Evolutionary conservation across 2,113 vertebrate genomes (phyloP), one percentile per base, ranked within the genome.

Genomic region (Delphinus delphis): DNA sequence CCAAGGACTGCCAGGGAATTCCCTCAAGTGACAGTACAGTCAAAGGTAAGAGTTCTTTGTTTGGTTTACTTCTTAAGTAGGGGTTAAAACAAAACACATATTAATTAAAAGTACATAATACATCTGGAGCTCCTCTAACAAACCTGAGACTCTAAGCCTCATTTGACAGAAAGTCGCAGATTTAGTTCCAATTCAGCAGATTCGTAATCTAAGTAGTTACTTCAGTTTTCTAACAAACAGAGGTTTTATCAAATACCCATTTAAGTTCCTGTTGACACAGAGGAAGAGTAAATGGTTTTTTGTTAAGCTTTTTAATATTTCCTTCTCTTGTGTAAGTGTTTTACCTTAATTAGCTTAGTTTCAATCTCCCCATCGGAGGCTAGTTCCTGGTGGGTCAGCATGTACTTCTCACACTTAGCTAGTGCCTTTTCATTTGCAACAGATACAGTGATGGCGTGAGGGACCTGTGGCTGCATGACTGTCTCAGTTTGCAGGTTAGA

Each of bases 371-470:
- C 99, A 88, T 99, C 99, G 0, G 99, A 99, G 62, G 99, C 99
- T 53, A 99, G 97, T 98, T 99, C 99, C 98, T 99, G 99, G 98
- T 99, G 99, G 0, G 99, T 99, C 96, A 99, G 98, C 98, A 99
- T 99, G n/a, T 99, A 99, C 98, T 99, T 99, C 98, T 99, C 99
- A 90, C 99, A 99, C 97, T 99, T 99, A 28, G 99, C 99, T 97
- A 99, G 98, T 1, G 99, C 99, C 97, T 99, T 99, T 98, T 99
- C 99, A 0, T 97, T 99, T 25, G 99, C 99, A 8, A 99, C 95
- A 0, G 98, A 98, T 47, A 99, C 99, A 2, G 99, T 99, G 99
- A 99, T 99, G 98, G 99, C 97, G 0, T 99, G 99, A 58, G 99
- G 99, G 92, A 99, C 98, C 15, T 99, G 98, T 0, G 99, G 99